These are phyloP conservation scores for Poeciliopsis prolifica DNA, from an alignment of 2,113 vertebrate species.

Conservation along the genomic window DNA sequence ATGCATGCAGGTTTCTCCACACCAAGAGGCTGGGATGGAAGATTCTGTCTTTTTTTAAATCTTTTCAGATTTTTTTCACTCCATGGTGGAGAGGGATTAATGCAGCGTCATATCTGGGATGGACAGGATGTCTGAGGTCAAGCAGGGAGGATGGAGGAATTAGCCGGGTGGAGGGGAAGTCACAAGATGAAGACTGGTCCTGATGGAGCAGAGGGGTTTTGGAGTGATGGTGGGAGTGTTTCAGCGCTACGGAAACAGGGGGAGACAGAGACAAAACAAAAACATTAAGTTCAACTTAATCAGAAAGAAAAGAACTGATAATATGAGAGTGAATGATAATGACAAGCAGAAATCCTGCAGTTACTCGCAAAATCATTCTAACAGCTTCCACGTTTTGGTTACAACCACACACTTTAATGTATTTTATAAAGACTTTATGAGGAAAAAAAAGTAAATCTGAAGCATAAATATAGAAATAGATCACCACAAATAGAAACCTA, in stretches of 20 bases:
- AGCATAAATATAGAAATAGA: background rate
- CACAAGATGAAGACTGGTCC: constrained; percentile 70
- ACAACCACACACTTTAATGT: background rate
- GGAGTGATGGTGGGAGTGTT: constrained; percentile 69
- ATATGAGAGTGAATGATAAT: constrained; percentile 14
- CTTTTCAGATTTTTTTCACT: constrained; percentile 20
- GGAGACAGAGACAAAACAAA: constrained; percentile 67
- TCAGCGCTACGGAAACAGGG: constrained; percentile 79
- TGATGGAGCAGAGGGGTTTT: constrained; percentile 68
- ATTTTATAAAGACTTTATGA: background rate
- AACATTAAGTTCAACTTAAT: constrained; percentile 59
- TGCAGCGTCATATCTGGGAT: constrained; percentile 69
- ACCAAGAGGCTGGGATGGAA: constrained; percentile 47
- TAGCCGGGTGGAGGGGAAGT: constrained; percentile 35
- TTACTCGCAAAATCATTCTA: background rate
- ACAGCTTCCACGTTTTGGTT: background rate
- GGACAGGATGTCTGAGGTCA: constrained; percentile 73
- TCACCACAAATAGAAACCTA: background rate
- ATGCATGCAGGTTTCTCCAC: constrained; percentile 73
- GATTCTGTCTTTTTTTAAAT: constrained; percentile 3
- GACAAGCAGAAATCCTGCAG: constrained; percentile 23
- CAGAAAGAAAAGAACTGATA: constrained; percentile 5
- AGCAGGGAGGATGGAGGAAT: constrained; percentile 59
- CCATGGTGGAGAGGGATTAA: constrained; percentile 51
- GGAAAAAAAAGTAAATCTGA: background rate